Evolutionary conservation across 2,797 vertebrate species (phyloP), one percentile per base, ranked within the genome.

Genomic region (Myotis pilosus): DNA sequence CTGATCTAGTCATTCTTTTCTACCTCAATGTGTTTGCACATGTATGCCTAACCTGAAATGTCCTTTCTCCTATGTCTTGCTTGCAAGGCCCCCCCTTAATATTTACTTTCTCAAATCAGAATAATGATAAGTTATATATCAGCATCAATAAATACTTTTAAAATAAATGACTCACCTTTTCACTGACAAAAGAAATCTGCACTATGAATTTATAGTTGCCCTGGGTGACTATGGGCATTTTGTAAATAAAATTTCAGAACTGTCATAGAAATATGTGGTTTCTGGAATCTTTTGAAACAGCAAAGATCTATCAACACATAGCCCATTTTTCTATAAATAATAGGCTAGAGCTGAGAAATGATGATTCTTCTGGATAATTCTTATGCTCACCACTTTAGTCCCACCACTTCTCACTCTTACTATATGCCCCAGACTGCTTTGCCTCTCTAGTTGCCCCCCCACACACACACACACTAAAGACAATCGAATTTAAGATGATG

Each of bases 31-130:
- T 84, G 68, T 87, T 87, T 66, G 17, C 30, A 41, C 8, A 79
- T n/a, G 4, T 92, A 87, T 88, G 23, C 36, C 62, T 33, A n/a
- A 4, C 41, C 64, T 85, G 47, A 87, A 91, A 47, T 68, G 57
- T 62, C 51, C 49, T 81, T 33, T 92, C 30, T 87, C 4, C 23
- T 44, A 44, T 79, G 7, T 71, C 49, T 82, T 36, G 41, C 13
- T 78, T 74, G 33, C n/a, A 94, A 90, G 80, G 36, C 62, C 28
- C 22, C 15, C 44, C 41, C 15, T 84, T 97, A 88, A 47, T 89
- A 89, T 66, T 89, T 92, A 89, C 33, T 94, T 87, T 69, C 44
- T 15, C 16, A 93, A 28, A 88, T 90, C 44, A 87, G 64, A 94
- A 89, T 87, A 92, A 47, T 91, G 33, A 8, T 80, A 92, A 92